Base-by-base conservation (phyloP, 35 echinoderm and acorn worm genomes). In the Heliocidaris erythrogramma region DNA sequence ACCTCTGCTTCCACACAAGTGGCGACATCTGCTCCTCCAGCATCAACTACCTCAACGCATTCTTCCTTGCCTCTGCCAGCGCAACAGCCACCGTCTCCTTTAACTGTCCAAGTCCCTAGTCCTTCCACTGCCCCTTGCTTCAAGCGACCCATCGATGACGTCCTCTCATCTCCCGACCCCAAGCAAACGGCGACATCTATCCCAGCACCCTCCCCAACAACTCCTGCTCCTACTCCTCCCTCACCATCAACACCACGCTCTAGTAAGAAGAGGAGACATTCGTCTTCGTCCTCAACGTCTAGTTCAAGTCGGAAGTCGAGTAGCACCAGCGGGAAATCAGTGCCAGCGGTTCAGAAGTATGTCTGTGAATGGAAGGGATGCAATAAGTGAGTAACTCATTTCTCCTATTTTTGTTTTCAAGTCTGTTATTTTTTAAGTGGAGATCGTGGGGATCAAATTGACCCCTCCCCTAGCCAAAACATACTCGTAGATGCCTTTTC, bases 281-380 rank as follows among this genome's bases (percentile, higher is more conserved):
- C 98, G 13, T 99, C 98, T 14, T 95, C 96, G 0, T 96, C 97
- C 21, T 99, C 98, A 18, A 95, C 96, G 29, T 96, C 97, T 18
- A 94, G 94, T 88, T 24, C 85, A 49, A 65, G 85, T 56, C 60
- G 78, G 17, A 84, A 93, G 53, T 35, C 69, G 60, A 17, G 32
- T 92, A 95, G 91, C 92, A 60, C 10, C 32, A 93, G 91, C 9
- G 91, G 91, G 50, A 92, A 92, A 48, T 48, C 95, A 12, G 47
- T 65, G 31, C 42, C 94, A 50, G 87, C 85, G 69, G 85, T 98
- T 60, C 91, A 50, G 16, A 92, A 92, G 91, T 97, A 94, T 49
- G 65, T 99, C 85, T 99, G 98, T 94, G 96, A 97, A 95, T 99
- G 98, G 98, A 97, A 92, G 30, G 96, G 96, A 11, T 99, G 98